Percentiles rank a stretch among this genome's conserved stretches.
phyloP scores from a whole-genome alignment of 2,113 vertebrate species.

The Psephotus haematonotus region DNA sequence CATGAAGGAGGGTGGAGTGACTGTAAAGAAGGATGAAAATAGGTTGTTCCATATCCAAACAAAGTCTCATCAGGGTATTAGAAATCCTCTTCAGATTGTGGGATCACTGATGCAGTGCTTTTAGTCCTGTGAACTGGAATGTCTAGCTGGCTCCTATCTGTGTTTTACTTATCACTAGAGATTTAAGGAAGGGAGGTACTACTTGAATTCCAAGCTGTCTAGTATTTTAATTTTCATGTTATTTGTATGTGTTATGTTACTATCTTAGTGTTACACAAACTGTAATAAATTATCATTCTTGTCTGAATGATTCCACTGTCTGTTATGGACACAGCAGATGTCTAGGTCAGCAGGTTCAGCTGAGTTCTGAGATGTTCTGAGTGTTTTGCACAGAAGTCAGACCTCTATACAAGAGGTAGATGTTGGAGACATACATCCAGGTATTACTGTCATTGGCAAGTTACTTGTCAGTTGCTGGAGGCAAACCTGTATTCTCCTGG shows the following conservation, averaged over 20 bases:
- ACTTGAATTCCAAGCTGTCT: background rate
- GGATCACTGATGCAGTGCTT: background rate
- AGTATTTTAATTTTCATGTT: background rate
- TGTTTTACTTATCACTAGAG: background rate
- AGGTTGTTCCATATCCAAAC: background rate
- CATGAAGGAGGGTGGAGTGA: background rate
- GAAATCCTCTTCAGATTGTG: background rate
- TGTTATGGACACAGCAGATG: background rate
- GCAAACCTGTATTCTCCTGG: background rate
- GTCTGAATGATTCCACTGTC: background rate
- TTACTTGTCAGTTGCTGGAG: background rate
- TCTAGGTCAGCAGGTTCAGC: background rate
- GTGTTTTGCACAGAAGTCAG: background rate
- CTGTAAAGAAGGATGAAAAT: background rate
- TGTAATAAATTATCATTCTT: background rate
- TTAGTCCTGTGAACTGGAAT: background rate
- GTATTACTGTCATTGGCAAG: background rate
- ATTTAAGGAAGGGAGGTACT: background rate
- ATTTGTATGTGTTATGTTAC: background rate
- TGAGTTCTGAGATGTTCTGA: background rate
- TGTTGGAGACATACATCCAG: background rate
- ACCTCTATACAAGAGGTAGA: background rate
- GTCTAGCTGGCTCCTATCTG: background rate
- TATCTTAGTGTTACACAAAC: background rate
- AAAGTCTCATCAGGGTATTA: background rate